These are phyloP conservation scores for Pristionchus arcanus DNA, from an alignment of 2,888 invertebrate species.

Conservation along the genomic window DNA sequence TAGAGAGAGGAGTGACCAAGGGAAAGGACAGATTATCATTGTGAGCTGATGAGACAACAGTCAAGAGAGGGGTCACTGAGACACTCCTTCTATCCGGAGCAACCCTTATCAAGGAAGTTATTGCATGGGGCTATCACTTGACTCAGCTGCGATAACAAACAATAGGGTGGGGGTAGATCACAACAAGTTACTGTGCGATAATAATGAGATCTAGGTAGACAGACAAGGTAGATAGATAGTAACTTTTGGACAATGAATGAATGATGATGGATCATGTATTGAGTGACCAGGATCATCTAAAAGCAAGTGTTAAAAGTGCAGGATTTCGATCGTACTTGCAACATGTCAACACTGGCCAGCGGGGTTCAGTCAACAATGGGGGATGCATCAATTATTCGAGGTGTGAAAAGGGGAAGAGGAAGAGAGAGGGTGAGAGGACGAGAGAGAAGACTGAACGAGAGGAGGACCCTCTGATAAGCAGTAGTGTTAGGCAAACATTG, in stretches of 20 bases:
- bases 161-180: conserved; percentile 11
- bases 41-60: conserved; percentile 3
- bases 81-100: not conserved
- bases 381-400: conserved; percentile 38
- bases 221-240: too few species aligned
- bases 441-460: conserved; percentile 30
- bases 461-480: conserved; percentile 41
- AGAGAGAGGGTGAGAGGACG: conserved; percentile 22
- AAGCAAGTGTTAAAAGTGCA: not conserved
- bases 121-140: conserved; percentile 20
- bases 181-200: not conserved
- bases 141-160: conserved; percentile 19
- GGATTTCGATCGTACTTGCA: not conserved
- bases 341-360: conserved; percentile 10
- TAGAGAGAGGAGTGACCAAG: not conserved
- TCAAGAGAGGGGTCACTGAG: conserved; percentile 25
- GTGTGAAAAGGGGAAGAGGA: conserved; percentile 41
- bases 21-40: conserved; percentile 20
- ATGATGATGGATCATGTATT: not conserved
- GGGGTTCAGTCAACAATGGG: conserved; percentile 43
- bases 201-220: not conserved
- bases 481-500: conserved; percentile 19
- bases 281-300: not conserved
- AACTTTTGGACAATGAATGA: not conserved
- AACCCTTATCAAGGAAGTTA: conserved; percentile 27